Evolutionary conservation across 30 jellyfish, hydroid and myxozoan species (phyloP), one percentile per base, ranked within the genome.

Genomic region (Sanderia malayensis): DNA sequence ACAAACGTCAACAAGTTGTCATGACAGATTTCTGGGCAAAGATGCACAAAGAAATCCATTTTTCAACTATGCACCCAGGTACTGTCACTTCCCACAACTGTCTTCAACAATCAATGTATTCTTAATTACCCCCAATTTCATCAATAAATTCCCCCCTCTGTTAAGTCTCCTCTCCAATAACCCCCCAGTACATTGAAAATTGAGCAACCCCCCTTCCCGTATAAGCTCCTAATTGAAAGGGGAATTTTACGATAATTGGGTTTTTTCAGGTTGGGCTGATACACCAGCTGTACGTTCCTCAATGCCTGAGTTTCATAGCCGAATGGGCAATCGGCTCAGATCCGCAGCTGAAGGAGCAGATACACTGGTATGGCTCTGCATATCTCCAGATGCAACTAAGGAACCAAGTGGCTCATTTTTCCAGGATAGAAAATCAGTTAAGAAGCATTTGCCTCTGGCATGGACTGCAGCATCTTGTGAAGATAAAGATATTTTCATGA

Each of bases 201-300:
- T n/a, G n/a, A n/a, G n/a, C n/a, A n/a, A n/a, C n/a, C n/a, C n/a
- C n/a, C n/a, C n/a, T n/a, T n/a, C n/a, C n/a, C n/a, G n/a, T n/a
- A n/a, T n/a, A n/a, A n/a, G n/a, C n/a, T n/a, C n/a, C n/a, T n/a
- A n/a, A n/a, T n/a, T n/a, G n/a, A n/a, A n/a, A n/a, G n/a, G n/a
- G n/a, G n/a, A n/a, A n/a, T n/a, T n/a, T n/a, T n/a, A n/a, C n/a
- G n/a, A n/a, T n/a, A n/a, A n/a, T n/a, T n/a, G n/a, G n/a, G n/a
- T n/a, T n/a, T n/a, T n/a, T n/a, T n/a, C 33, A 78, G 96, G 96
- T 23, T 86, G 96, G 96, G 93, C 94, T 9, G 96, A 86, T 57
- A 86, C 96, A 6, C 96, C 96, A 3, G 96, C 89, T 18, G 96
- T 86, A 21, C 79, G 94, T 6, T 27, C 83, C 0, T 78, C 96